phyloP scores from a whole-genome alignment of 2,888 invertebrate species.

The Petrophora chlorosata region DNA sequence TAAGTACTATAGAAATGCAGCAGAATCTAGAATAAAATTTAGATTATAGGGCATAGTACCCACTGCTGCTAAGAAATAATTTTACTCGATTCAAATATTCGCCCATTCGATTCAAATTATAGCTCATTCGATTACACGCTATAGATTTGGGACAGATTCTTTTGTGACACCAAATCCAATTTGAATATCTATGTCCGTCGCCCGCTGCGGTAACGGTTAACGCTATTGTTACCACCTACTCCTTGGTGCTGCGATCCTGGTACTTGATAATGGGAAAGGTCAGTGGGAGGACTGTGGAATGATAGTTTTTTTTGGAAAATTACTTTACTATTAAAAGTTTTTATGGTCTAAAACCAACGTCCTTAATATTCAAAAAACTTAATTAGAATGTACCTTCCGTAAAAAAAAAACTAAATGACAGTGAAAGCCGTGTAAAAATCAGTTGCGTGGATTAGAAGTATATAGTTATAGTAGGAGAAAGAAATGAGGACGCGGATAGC shows the following conservation, averaged over 20 bases:
- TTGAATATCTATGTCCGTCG: constrained; percentile 28
- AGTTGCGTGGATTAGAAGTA: no score
- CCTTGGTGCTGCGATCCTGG: constrained; percentile 30
- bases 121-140: constrained; percentile 23
- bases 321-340: no score
- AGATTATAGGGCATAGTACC: no score
- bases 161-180: constrained; percentile 29
- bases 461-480: no score
- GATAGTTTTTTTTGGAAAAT: background rate
- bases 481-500: no score
- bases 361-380: no score
- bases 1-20: no score
- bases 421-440: no score
- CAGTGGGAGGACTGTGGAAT: constrained; percentile 15
- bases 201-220: constrained; percentile 33
- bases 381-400: no score
- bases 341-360: no score
- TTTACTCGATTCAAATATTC: constrained; percentile 15
- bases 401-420: no score
- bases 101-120: constrained; percentile 23
- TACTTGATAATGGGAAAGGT: constrained; percentile 27
- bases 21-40: no score
- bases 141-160: constrained; percentile 26
- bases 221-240: constrained; percentile 23
- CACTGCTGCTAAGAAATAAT: background rate